A percentile compares a stretch with the other conserved stretches of the same genome.
Conservation (phyloP, 2,113 vertebrate species). For the Chlorocebus sabaeus region DNA sequence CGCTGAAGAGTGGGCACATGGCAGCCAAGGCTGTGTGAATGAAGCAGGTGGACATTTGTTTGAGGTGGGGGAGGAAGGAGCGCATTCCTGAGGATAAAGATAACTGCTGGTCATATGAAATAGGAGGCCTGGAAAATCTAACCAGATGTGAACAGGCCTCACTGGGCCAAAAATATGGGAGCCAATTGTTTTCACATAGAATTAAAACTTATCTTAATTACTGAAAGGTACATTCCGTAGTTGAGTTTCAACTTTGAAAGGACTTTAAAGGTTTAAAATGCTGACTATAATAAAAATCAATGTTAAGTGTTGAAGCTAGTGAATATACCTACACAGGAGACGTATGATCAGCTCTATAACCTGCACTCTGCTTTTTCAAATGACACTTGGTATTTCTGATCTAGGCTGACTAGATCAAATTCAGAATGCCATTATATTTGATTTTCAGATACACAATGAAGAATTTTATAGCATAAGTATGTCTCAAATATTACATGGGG, state of each 20-base stretch:
- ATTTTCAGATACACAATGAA: background rate
- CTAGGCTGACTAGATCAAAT: background rate
- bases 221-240: background rate
- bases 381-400: background rate
- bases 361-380: background rate
- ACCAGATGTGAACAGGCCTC: background rate
- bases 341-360: background rate
- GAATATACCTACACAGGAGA: background rate
- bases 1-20: background rate
- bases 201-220: conserved; percentile 25
- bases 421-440: background rate
- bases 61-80: background rate
- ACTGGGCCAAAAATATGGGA: background rate
- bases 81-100: background rate
- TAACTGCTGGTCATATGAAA: background rate
- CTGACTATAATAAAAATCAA: background rate
- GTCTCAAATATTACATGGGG: background rate
- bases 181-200: background rate
- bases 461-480: background rate
- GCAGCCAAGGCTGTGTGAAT: background rate
- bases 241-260: background rate
- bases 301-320: background rate
- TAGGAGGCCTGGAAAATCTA: background rate
- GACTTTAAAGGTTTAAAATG: background rate
- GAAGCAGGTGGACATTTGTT: background rate